These are phyloP conservation scores for Helogale parvula DNA, from an alignment of 2,113 vertebrate genomes.

Conservation along the genomic window DNA sequence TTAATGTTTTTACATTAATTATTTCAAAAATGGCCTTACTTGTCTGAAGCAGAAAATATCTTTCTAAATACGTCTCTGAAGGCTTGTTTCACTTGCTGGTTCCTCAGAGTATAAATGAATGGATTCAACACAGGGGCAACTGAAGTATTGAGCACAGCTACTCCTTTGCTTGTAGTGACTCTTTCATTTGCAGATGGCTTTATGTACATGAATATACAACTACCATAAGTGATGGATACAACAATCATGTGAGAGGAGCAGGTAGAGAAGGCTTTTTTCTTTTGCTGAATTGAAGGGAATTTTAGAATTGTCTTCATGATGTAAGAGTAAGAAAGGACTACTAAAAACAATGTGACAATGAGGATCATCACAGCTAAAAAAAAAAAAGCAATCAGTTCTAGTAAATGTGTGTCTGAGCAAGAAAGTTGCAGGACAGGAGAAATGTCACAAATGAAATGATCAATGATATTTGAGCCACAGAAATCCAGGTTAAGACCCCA, in stretches of 20 bases:
- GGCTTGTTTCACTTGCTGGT: constrained; percentile 57
- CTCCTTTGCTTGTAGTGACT: constrained; percentile 31
- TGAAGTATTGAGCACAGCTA: constrained; percentile 44
- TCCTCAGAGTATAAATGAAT: constrained; percentile 67
- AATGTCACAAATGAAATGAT: constrained; percentile 70
- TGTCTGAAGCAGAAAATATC: neutral
- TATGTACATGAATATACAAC: constrained; percentile 60
- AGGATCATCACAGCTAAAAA: neutral
- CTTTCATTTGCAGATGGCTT: constrained; percentile 51
- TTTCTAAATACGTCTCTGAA: neutral
- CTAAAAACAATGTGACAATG: neutral
- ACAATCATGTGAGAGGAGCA: constrained; percentile 62
- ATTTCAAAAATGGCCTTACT: neutral
- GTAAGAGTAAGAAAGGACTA: constrained; percentile 50
- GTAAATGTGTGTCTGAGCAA: constrained; percentile 61
- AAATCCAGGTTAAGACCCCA: constrained; percentile 26
- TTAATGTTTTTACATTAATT: neutral
- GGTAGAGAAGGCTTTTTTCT: constrained; percentile 57
- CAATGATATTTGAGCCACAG: constrained; percentile 60
- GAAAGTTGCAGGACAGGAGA: constrained; percentile 58
- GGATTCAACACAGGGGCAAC: constrained; percentile 59
- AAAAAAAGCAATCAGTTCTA: constrained; percentile 33
- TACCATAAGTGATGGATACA: constrained; percentile 45
- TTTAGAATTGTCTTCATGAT: constrained; percentile 49
- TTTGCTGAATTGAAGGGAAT: constrained; percentile 53